Percentiles rank a stretch among this genome's conserved stretches.
These are phyloP conservation scores for Sitobion miscanthi DNA, from an alignment of 1,140 invertebrate genomes.

Conservation along the genomic window DNA sequence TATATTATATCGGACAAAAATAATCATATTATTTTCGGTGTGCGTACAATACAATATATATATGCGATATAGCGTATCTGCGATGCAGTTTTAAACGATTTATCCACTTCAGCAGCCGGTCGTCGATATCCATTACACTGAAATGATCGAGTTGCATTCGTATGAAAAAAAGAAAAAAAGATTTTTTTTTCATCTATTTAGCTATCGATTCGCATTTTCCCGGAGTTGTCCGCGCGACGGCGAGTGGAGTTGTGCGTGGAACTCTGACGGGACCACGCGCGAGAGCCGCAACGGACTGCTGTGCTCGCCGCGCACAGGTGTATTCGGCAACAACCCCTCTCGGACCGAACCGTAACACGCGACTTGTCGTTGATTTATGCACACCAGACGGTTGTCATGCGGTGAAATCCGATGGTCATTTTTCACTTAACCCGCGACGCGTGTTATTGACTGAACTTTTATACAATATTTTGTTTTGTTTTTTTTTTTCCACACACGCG, in stretches of 20 bases:
- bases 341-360: neutral
- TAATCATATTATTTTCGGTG: too few relatives aligned
- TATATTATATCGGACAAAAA: too few relatives aligned
- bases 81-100: too few relatives aligned
- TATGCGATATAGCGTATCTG: too few relatives aligned
- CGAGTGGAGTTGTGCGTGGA: neutral
- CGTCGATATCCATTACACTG: too few relatives aligned
- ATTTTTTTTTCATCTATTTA: too few relatives aligned
- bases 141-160: too few relatives aligned
- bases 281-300: neutral
- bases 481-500: neutral
- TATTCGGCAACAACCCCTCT: neutral
- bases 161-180: too few relatives aligned
- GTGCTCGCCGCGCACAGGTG: neutral
- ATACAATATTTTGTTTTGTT: conserved; percentile 5
- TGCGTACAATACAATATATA: too few relatives aligned
- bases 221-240: neutral
- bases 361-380: conserved; percentile 26
- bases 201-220: neutral
- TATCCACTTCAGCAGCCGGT: too few relatives aligned
- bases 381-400: neutral
- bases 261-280: neutral
- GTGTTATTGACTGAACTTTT: conserved; percentile 21
- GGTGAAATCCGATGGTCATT: conserved; percentile 35
- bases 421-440: conserved; percentile 20